These are phyloP conservation scores for Lepidurus couesii DNA, from an alignment of 1,140 invertebrate genomes.

Conservation along the genomic window DNA sequence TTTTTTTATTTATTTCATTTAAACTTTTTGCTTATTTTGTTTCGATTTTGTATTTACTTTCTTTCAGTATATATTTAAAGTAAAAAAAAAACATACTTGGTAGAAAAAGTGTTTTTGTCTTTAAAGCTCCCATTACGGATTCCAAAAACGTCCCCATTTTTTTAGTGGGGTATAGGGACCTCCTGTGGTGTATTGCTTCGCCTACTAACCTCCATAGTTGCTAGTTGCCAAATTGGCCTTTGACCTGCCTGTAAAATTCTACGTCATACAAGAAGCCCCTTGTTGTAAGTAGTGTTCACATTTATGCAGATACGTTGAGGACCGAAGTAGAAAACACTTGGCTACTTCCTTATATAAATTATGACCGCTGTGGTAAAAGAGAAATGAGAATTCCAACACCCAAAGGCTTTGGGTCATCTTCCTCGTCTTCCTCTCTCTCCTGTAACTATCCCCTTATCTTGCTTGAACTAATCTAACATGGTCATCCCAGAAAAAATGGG, in stretches of 20 bases:
- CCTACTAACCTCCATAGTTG: neutral
- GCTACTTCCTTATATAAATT: slow-evolving; percentile 19
- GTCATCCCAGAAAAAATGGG: neutral
- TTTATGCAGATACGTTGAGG: slow-evolving; percentile 4
- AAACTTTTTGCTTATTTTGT: too few relatives aligned
- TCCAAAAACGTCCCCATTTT: neutral
- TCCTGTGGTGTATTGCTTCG: neutral
- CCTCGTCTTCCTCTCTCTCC: neutral
- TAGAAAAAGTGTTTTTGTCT: neutral
- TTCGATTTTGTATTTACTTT: too few relatives aligned
- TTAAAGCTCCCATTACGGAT: neutral
- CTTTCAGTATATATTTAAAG: neutral
- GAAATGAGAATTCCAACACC: slow-evolving; percentile 14
- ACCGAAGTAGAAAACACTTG: neutral
- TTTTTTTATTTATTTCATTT: too few relatives aligned
- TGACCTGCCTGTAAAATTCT: neutral
- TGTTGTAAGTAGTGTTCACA: neutral
- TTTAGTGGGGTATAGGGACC: neutral
- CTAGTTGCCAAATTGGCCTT: neutral
- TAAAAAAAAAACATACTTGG: neutral
- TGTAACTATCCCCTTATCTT: neutral
- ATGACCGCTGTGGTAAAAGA: neutral
- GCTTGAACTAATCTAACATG: neutral
- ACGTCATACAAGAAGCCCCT: neutral
- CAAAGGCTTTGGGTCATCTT: slow-evolving; percentile 21